These are phyloP conservation scores for Columba janthina DNA, from an alignment of 2,113 vertebrate genomes.

Conservation along the genomic window DNA sequence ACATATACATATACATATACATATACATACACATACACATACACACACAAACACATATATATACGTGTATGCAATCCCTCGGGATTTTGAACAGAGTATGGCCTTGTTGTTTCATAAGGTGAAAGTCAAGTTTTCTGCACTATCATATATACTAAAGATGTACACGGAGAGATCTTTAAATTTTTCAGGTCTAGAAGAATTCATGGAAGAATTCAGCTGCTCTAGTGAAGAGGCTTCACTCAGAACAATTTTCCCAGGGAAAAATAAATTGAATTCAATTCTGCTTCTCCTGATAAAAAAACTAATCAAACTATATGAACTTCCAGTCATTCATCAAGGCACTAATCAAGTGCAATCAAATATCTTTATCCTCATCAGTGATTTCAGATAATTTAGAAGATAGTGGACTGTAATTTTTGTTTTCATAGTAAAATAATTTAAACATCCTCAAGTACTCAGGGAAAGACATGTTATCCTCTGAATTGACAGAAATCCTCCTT, in stretches of 20 bases:
- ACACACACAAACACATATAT: neutral
- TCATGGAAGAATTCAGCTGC: neutral
- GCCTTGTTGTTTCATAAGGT: neutral
- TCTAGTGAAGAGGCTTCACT: neutral
- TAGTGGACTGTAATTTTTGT: neutral
- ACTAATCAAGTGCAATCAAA: neutral
- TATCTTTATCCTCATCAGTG: neutral
- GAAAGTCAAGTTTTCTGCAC: neutral
- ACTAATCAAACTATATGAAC: neutral
- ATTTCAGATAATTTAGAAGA: neutral
- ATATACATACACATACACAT: no score
- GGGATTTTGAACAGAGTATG: neutral
- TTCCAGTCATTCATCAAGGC: neutral
- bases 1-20: no score
- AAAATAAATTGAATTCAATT: neutral
- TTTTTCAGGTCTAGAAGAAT: neutral
- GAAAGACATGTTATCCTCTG: neutral
- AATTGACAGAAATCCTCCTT: neutral
- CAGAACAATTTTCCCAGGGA: neutral
- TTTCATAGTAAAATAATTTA: neutral
- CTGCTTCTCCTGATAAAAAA: neutral
- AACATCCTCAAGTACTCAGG: neutral
- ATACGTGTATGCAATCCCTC: rapidly evolving
- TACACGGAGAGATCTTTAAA: neutral
- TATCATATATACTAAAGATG: neutral